Evolutionary conservation across 2,888 invertebrate genomes (phyloP).

Genomic region (Clepsis dumicolana): DNA sequence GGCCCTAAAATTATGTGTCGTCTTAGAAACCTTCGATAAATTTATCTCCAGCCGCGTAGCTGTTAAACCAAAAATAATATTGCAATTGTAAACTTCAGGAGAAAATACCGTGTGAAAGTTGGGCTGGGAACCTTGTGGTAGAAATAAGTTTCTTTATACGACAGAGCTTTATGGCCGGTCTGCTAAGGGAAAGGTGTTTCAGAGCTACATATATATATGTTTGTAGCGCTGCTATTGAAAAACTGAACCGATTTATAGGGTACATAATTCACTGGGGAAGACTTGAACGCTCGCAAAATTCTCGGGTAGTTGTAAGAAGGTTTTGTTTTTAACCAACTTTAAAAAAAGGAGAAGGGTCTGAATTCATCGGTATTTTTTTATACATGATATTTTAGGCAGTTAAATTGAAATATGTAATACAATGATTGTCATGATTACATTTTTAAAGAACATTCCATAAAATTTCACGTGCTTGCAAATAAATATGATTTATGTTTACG

Average conservation of each 20-base stretch:
- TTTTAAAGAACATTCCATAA: too few relatives aligned
- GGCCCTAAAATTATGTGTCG: too few relatives aligned
- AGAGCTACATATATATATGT: conserved; percentile 28
- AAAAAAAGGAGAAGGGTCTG: too few relatives aligned
- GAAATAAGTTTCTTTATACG: conserved; percentile 36
- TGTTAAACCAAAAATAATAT: conserved; percentile 30
- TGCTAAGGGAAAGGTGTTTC: conserved; percentile 30
- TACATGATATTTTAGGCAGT: too few relatives aligned
- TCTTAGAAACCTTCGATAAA: neutral
- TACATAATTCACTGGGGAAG: conserved; percentile 12
- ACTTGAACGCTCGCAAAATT: conserved; percentile 1
- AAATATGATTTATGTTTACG: too few relatives aligned
- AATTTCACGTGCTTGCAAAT: too few relatives aligned
- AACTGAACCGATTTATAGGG: conserved; percentile 36
- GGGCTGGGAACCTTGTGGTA: conserved; percentile 28
- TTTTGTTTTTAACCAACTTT: neutral
- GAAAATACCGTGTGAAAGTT: conserved; percentile 43
- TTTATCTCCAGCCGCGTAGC: neutral
- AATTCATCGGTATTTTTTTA: too few relatives aligned
- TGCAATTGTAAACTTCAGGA: conserved; percentile 1
- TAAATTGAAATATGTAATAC: too few relatives aligned
- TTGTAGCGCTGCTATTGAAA: conserved; percentile 26
- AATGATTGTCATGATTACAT: too few relatives aligned
- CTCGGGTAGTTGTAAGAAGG: conserved; percentile 3
- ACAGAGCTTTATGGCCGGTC: conserved; percentile 36